phyloP scores from a whole-genome alignment of 1,140 invertebrate species.

The Melanaphis sacchari region DNA sequence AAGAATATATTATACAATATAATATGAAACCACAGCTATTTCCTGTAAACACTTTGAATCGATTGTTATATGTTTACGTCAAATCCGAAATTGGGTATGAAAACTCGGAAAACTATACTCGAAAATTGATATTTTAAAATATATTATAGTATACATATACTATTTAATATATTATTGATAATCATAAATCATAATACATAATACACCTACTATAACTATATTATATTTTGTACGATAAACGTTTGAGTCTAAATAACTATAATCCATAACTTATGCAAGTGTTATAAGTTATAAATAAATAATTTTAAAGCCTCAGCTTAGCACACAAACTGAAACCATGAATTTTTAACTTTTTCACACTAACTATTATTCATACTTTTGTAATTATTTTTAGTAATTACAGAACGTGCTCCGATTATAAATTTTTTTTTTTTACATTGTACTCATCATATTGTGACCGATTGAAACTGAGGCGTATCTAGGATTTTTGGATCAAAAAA shows the following conservation, averaged over 20 bases:
- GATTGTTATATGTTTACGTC: not conserved
- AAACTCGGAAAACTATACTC: not conserved
- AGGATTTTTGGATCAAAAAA: too few species aligned
- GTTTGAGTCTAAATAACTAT: not conserved
- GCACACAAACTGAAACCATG: not conserved
- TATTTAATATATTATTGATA: not conserved
- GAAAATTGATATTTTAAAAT: not conserved
- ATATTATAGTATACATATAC: not conserved
- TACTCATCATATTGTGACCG: too few species aligned
- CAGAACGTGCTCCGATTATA: not conserved
- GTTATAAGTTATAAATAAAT: not conserved
- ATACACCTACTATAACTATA: too few species aligned
- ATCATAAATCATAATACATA: not conserved
- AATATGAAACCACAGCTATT: not conserved
- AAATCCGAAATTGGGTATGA: not conserved
- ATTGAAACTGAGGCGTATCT: too few species aligned
- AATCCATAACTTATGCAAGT: not conserved
- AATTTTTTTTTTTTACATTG: not conserved
- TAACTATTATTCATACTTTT: not conserved
- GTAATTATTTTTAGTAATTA: not conserved
- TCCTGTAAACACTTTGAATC: not conserved
- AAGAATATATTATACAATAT: not conserved
- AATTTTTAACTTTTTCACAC: not conserved
- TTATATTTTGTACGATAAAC: not conserved
- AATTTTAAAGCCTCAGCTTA: not conserved